Percentiles rank a stretch among this genome's conserved stretches.
phyloP scores from a whole-genome alignment of 2,888 invertebrate species.

The Mythimna vitellina region DNA sequence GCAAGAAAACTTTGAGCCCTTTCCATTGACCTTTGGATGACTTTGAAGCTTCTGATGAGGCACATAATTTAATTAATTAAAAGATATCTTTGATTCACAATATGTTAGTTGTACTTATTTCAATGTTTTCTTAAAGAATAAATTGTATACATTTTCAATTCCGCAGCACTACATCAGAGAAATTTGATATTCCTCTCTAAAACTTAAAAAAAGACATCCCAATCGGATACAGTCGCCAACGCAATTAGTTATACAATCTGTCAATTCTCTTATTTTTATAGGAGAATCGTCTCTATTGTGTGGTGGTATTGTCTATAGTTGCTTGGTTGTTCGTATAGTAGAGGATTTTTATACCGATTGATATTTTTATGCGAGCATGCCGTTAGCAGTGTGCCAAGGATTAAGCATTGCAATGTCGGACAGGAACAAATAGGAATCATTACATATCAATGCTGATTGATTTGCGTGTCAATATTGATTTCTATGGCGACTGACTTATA shows the following conservation, averaged over 20 bases:
- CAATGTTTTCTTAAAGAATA: neutral
- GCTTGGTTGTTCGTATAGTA: conserved; percentile 24
- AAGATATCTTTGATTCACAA: too few relatives aligned
- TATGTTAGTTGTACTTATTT: too few relatives aligned
- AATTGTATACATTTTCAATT: conserved; percentile 16
- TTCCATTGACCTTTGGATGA: too few relatives aligned
- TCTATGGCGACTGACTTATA: conserved; percentile 36
- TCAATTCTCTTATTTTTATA: conserved; percentile 40
- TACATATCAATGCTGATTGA: conserved; percentile 85
- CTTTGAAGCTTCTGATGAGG: too few relatives aligned
- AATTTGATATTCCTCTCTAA: conserved; percentile 56
- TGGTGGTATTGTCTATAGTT: conserved; percentile 48
- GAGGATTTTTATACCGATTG: conserved; percentile 61
- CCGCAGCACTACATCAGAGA: conserved; percentile 22
- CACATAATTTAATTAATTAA: too few relatives aligned
- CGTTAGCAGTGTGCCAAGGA: conserved; percentile 86
- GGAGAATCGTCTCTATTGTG: conserved; percentile 40
- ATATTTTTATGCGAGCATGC: conserved; percentile 85
- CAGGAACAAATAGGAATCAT: conserved; percentile 85
- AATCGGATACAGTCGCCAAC: conserved; percentile 62
- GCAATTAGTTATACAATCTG: conserved; percentile 67
- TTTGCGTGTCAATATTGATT: conserved; percentile 70
- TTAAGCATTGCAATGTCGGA: conserved; percentile 85
- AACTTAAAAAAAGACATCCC: conserved; percentile 55
- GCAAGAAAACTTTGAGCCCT: too few relatives aligned